Evolutionary conservation across 2,113 vertebrate species (phyloP).

Genomic region (Aegithalos caudatus): DNA sequence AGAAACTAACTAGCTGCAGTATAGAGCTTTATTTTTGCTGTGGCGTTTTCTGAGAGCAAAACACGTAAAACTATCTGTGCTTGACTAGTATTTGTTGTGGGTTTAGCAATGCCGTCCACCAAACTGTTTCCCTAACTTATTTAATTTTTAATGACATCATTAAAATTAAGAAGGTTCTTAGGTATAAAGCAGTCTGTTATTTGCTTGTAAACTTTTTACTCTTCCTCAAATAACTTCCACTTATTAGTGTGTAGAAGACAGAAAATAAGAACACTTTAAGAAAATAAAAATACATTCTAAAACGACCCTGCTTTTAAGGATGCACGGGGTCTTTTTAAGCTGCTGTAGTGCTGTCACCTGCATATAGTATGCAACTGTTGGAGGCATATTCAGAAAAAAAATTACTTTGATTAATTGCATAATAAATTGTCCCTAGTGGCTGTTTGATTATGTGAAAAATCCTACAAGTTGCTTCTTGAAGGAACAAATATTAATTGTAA

Average conservation of each 20-base stretch:
- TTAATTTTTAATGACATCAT: not conserved
- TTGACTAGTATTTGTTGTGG: not conserved
- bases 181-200: not conserved
- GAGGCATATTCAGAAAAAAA: not conserved
- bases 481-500: not conserved
- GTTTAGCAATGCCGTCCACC: not conserved
- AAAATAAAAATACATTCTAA: not conserved
- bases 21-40: not conserved
- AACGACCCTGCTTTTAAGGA: not conserved
- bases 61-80: not conserved
- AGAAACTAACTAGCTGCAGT: not conserved
- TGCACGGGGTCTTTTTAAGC: not conserved
- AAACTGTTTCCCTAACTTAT: not conserved
- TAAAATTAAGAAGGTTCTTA: not conserved
- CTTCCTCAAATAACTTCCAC: not conserved
- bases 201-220: not conserved
- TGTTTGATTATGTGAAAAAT: not conserved
- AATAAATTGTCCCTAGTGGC: not conserved
- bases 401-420: not conserved
- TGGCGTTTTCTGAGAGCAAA: not conserved
- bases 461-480: not conserved
- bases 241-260: not conserved
- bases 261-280: not conserved
- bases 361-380: not conserved
- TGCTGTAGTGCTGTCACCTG: not conserved